Evolutionary conservation across 2,888 invertebrate species (phyloP).

Genomic region (Xestia sexstrigata): DNA sequence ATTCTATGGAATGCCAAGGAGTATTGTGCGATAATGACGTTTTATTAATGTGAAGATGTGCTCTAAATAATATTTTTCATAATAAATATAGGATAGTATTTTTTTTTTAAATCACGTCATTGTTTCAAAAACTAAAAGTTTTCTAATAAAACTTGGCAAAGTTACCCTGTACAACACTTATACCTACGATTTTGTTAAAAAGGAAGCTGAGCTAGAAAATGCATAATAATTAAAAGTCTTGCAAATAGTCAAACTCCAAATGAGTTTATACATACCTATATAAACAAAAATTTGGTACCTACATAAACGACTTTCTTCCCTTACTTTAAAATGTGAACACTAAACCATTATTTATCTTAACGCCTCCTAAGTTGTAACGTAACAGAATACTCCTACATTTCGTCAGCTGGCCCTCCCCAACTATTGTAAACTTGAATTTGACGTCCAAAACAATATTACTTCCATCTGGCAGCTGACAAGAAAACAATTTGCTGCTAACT

Average conservation of each 20-base stretch:
- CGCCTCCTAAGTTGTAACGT: constrained; percentile 13
- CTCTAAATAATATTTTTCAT: neutral
- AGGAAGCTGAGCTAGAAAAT: neutral
- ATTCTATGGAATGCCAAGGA: constrained; percentile 1
- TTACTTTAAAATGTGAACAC: neutral
- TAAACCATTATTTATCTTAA: neutral
- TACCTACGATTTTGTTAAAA: neutral
- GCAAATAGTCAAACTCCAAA: neutral
- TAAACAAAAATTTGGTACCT: neutral
- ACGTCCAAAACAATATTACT: constrained; percentile 76
- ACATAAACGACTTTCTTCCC: neutral
- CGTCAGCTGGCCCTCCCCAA: constrained; percentile 68
- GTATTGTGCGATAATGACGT: neutral
- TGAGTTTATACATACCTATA: neutral
- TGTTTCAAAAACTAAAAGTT: no score
- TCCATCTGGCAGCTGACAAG: constrained; percentile 78
- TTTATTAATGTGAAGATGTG: neutral
- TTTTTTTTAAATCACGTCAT: no score
- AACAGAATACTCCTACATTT: constrained; percentile 67
- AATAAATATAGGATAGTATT: no score
- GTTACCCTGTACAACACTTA: neutral
- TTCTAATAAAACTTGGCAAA: no score
- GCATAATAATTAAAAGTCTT: neutral
- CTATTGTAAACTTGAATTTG: constrained; percentile 77
- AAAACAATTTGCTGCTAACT: constrained; percentile 74